Percentiles rank a stretch among this genome's conserved stretches.
Conservation (phyloP, 2,113 vertebrate species). For the Engystomops pustulosus region DNA sequence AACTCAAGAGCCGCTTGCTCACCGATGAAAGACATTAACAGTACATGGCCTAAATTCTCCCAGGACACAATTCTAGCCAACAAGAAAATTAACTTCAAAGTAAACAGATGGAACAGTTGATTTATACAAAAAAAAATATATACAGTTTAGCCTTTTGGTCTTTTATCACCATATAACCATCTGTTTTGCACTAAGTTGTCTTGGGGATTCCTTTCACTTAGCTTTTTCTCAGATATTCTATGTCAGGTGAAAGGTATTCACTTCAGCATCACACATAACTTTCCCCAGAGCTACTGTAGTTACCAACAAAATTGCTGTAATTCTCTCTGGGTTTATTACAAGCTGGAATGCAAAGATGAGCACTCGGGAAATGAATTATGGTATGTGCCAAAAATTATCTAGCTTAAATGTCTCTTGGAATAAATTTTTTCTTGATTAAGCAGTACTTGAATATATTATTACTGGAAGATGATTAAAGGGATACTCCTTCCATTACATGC, state of each 20-base stretch:
- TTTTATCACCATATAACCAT: slow-evolving; percentile 57
- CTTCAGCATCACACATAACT: slow-evolving; percentile 48
- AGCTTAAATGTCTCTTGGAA: not conserved
- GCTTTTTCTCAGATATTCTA: slow-evolving; percentile 40
- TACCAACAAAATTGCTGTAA: slow-evolving; percentile 19
- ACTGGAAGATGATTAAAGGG: not conserved
- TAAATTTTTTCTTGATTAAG: slow-evolving; percentile 22
- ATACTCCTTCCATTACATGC: not conserved
- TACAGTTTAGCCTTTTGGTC: slow-evolving; percentile 46
- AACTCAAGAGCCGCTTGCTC: slow-evolving; percentile 11
- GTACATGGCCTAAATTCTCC: slow-evolving; percentile 44
- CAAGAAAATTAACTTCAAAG: slow-evolving; percentile 53
- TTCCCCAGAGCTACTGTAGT: slow-evolving; percentile 25
- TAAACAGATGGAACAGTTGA: slow-evolving; percentile 52
- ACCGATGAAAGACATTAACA: slow-evolving; percentile 39
- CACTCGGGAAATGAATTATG: not conserved
- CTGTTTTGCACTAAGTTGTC: slow-evolving; percentile 50
- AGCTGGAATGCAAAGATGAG: slow-evolving; percentile 22
- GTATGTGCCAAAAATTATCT: slow-evolving; percentile 20
- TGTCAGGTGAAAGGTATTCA: slow-evolving; percentile 51
- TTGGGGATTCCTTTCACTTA: slow-evolving; percentile 56
- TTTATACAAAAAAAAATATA: slow-evolving; percentile 42
- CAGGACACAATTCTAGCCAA: slow-evolving; percentile 45
- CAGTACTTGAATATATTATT: not conserved
- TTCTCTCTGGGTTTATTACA: slow-evolving; percentile 35